Percentiles rank a stretch among this genome's conserved stretches.
phyloP scores from a whole-genome alignment of 1,140 invertebrate genomes.

The Bilobella aurantiaca region DNA sequence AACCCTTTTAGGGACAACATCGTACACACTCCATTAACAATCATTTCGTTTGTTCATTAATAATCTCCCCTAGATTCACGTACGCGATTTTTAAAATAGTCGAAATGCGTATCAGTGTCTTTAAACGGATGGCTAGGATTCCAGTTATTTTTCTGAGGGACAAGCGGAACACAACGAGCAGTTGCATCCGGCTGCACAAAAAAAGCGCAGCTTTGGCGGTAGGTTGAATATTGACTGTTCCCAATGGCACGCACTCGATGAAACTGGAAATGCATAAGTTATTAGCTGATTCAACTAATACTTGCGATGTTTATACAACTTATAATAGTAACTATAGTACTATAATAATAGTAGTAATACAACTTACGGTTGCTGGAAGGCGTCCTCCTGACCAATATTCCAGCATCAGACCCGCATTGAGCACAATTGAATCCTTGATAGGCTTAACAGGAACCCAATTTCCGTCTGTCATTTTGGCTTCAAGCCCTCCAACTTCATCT shows the following conservation, averaged over 20 bases:
- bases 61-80: neutral
- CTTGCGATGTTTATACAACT: neutral
- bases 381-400: slow-evolving; percentile 23
- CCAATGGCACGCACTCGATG: neutral
- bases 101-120: neutral
- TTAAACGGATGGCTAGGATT: neutral
- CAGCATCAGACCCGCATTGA: slow-evolving; percentile 21
- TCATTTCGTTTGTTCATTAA: no score
- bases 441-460: slow-evolving; percentile 21
- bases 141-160: neutral
- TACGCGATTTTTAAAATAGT: neutral
- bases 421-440: slow-evolving; percentile 16
- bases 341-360: no score
- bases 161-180: neutral
- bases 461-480: slow-evolving; percentile 10
- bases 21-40: no score
- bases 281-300: neutral
- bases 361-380: slow-evolving; percentile 17
- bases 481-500: slow-evolving; percentile 19
- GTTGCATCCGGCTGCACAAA: neutral
- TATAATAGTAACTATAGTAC: no score
- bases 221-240: neutral
- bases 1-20: no score
- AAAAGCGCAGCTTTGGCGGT: neutral
- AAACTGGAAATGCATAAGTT: neutral